Evolutionary conservation across 1,140 invertebrate genomes (phyloP).

Genomic region (Melipona quadrifasciata): DNA sequence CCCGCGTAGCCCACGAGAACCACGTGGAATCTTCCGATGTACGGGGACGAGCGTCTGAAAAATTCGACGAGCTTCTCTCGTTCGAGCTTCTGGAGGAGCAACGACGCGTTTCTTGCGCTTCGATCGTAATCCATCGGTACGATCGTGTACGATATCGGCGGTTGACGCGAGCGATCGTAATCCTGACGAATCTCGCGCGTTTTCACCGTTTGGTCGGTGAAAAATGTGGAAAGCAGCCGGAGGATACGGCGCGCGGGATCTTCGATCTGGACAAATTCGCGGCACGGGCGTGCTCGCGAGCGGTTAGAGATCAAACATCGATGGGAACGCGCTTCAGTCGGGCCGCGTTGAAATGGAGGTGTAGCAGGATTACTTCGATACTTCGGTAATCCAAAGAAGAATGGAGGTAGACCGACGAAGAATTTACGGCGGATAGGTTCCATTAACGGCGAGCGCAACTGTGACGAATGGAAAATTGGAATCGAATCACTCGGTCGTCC

Average conservation of each 20-base stretch:
- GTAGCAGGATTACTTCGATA: constrained; percentile 35
- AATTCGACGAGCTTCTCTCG: background rate
- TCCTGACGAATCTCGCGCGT: constrained; percentile 26
- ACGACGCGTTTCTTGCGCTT: no score
- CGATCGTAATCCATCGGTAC: background rate
- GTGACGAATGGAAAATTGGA: constrained; percentile 7
- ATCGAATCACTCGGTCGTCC: no score
- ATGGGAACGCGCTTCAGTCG: constrained; percentile 12
- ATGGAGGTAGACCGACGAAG: constrained; percentile 29
- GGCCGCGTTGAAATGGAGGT: background rate
- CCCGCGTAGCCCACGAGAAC: no score
- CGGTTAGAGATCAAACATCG: constrained; percentile 15
- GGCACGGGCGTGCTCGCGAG: background rate
- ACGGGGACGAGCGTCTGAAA: background rate
- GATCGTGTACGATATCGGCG: background rate
- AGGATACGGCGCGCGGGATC: background rate
- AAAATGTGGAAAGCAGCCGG: constrained; percentile 29
- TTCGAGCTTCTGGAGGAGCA: background rate
- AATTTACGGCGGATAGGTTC: constrained; percentile 30
- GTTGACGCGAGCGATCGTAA: background rate
- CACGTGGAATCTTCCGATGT: background rate
- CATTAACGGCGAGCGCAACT: background rate
- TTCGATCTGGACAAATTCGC: background rate
- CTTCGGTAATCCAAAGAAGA: constrained; percentile 1
- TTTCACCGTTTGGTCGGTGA: background rate